A percentile compares a stretch with the other conserved stretches of the same genome.
Conservation (phyloP, 2,888 invertebrate species). For the Thalpophila matura region DNA sequence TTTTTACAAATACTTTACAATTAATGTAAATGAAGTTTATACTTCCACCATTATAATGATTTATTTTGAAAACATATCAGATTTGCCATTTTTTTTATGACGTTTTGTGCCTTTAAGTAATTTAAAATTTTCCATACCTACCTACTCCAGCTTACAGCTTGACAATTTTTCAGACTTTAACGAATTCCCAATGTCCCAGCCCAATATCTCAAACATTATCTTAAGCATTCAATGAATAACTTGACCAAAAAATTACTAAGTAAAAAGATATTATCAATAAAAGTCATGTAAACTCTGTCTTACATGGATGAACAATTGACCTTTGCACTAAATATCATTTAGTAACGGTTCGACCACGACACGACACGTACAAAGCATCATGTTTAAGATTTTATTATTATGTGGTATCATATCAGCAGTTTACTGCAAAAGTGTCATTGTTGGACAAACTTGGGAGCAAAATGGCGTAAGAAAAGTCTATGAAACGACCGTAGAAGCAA, state of each 20-base stretch:
- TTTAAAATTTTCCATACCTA: no score
- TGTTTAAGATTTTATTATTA: conserved; percentile 57
- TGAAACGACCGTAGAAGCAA: conserved; percentile 70
- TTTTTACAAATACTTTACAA: no score
- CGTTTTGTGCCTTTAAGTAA: no score
- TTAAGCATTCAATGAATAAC: background rate
- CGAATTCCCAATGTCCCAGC: no score
- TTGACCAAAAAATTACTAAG: background rate
- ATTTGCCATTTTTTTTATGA: no score
- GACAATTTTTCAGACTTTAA: no score
- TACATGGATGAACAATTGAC: conserved; percentile 44
- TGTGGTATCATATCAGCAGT: conserved; percentile 65
- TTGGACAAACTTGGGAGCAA: conserved; percentile 77
- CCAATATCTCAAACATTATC: background rate
- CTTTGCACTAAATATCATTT: conserved; percentile 44
- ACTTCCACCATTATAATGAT: no score
- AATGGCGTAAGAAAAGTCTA: conserved; percentile 76
- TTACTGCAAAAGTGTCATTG: conserved; percentile 73
- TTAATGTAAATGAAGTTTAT: no score
- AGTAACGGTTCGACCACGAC: conserved; percentile 52
- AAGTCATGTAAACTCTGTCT: conserved; percentile 47
- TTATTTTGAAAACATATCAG: no score
- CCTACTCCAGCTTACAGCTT: no score
- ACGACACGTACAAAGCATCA: conserved; percentile 22
- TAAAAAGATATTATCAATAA: background rate